phyloP scores from a whole-genome alignment of 2,113 vertebrate genomes.

The Brienomyrus brachyistius region DNA sequence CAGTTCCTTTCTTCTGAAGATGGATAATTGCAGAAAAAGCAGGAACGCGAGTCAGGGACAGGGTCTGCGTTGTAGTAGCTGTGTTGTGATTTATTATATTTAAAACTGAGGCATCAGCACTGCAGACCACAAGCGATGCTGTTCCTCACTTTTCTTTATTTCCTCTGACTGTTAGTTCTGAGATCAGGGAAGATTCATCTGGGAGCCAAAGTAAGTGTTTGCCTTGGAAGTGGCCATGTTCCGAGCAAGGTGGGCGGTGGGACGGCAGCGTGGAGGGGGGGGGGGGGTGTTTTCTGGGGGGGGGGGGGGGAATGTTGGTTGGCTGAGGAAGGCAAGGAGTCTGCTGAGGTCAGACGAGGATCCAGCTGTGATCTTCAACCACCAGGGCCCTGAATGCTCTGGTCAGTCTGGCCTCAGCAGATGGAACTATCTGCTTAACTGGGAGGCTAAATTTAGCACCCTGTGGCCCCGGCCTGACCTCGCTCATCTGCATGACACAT shows the following conservation, averaged over 20 bases:
- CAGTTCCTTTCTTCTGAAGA: constrained; percentile 4
- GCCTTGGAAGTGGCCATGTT: neutral
- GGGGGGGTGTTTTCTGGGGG: neutral
- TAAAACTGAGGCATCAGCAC: neutral
- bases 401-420: neutral
- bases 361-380: neutral
- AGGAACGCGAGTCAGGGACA: neutral
- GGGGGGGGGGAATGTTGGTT: neutral
- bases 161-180: constrained; percentile 3
- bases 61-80: neutral
- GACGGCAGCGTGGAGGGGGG: neutral
- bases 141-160: neutral
- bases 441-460: constrained; percentile 5
- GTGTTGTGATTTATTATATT: neutral
- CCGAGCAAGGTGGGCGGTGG: neutral
- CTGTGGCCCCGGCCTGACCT: neutral
- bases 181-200: constrained; percentile 1
- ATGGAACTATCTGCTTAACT: neutral
- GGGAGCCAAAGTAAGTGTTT: constrained; percentile 12
- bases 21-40: constrained; percentile 6
- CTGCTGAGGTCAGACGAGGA: neutral
- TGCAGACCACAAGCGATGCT: neutral
- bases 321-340: neutral
- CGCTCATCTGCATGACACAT: constrained; percentile 7
- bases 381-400: neutral